Evolutionary conservation across 2,888 invertebrate genomes (phyloP), one percentile per base, ranked within the genome.

Genomic region (Osmoderma eremita): DNA sequence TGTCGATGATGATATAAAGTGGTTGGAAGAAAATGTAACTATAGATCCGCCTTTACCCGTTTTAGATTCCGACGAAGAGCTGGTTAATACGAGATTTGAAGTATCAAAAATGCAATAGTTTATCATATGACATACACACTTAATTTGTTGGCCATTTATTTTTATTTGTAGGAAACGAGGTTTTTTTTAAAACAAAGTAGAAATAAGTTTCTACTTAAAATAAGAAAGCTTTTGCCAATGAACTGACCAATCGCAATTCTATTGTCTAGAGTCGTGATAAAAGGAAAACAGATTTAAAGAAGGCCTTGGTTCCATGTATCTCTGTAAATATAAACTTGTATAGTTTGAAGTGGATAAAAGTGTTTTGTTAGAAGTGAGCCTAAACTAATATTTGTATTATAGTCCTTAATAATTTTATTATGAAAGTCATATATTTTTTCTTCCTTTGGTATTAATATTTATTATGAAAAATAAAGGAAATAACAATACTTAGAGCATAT

Each of bases 1-100:
- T 12, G 83, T 90, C 80, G 92, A 93, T 74, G 91, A 92, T 74
- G 92, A 93, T 77, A 81, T 93, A 72, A 90, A 94, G 78, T 97
- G 97, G 97, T 92, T 97, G 4, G 97, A 97, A 79, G 95, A 96
- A 74, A 94, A 97, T 81, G 95, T 97, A 73, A 84, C 91, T 71
- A 87, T 88, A 67, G 92, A 92, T 80, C 88, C 91, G 69, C 81
- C 92, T 76, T 74, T 90, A 80, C 83, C 89, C 74, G 81, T 93
- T 78, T 81, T 94, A 78, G 84, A 94, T 86, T 90, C 90, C 0
- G 90, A 91, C 77, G 94, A 94, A 83, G 94, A 94, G 83, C 88
- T 94, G 62, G 90, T 93, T 75, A 92, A 90, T 75, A 92, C 93
- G 1, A 90, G 91, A 82, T 94, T 94, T 81, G 94, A 94, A 84